Evolutionary conservation across 2,888 invertebrate genomes (phyloP), one percentile per base, ranked within the genome.

Genomic region (Acleris cristana): DNA sequence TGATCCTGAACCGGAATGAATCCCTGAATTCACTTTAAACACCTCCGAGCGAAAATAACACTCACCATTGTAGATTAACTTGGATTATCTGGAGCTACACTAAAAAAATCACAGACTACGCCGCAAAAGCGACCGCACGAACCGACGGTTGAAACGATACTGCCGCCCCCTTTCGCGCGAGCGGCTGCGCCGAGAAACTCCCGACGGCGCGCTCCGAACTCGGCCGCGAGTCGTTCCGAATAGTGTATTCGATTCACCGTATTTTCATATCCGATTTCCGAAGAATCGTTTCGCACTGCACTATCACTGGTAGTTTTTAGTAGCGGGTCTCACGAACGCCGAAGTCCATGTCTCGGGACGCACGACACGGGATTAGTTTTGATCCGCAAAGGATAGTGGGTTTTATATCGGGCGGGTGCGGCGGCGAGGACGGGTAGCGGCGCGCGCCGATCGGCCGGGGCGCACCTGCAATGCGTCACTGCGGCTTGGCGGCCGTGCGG

Each of bases 391-490:
- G 91, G 90, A 91, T 93, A 93, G 93, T 92, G 89, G 93, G 93
- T 94, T 95, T 94, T 94, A 94, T 94, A 94, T 94, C 88, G 88
- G 94, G 92, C 94, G 95, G 95, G 95, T 94, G 95, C 95, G 95
- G 94, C 95, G 94, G 94, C 95, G 94, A 95, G 94, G 94, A 95
- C 94, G 94, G 94, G 94, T 93, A 94, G 93, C 94, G 90, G 91
- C 92, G 94, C 94, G 93, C 94, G 94, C 94, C 94, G 95, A 96
- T 96, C 96, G 96, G 96, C 94, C 94, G 93, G 88, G 93, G 94
- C 95, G 95, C 95, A 96, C 96, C 96, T 96, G 96, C 96, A 96
- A 96, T 96, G 96, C 96, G 96, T 96, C 96, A 96, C 88, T 90
- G 92, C 90, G 90, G 89, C 87, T 78, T 76, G 73, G 74, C 74